These are phyloP conservation scores for Neelides folsomi DNA, from an alignment of 2,888 invertebrate species.

Conservation along the genomic window DNA sequence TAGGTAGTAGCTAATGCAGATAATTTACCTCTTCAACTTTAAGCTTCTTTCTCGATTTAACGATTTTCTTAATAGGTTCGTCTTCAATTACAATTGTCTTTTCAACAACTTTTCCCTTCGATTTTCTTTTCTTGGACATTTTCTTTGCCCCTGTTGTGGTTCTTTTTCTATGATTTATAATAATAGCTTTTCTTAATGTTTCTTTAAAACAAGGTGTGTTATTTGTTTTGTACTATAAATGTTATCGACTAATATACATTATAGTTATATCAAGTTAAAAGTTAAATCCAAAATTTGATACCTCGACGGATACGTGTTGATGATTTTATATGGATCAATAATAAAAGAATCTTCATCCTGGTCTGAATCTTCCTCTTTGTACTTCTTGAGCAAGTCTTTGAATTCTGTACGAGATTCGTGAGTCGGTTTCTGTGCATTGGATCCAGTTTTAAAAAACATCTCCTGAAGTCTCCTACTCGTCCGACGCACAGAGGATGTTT, in stretches of 20 bases:
- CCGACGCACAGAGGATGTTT: no score
- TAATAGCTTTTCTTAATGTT: background rate
- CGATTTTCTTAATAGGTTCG: background rate
- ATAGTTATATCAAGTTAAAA: no score
- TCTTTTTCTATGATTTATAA: background rate
- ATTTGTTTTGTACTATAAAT: no score
- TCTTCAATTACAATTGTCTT: background rate
- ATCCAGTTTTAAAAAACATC: no score
- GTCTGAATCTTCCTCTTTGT: constrained; percentile 11
- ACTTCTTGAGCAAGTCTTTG: constrained; percentile 9
- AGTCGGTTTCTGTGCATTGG: background rate
- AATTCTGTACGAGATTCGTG: constrained; percentile 3
- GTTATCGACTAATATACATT: no score
- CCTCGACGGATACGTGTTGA: constrained; percentile 11
- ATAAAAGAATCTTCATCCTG: background rate
- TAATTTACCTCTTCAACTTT: background rate
- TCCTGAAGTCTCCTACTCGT: no score
- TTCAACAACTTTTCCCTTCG: background rate
- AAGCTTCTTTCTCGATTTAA: background rate
- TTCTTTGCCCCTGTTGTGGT: no score
- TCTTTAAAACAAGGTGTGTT: background rate
- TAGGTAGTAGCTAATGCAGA: no score
- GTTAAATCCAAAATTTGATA: no score
- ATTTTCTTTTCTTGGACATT: no score
- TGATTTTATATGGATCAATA: constrained; percentile 8